Evolutionary conservation across 2,797 vertebrate species (phyloP).

Genomic region (Spinibarbus caldwelli): DNA sequence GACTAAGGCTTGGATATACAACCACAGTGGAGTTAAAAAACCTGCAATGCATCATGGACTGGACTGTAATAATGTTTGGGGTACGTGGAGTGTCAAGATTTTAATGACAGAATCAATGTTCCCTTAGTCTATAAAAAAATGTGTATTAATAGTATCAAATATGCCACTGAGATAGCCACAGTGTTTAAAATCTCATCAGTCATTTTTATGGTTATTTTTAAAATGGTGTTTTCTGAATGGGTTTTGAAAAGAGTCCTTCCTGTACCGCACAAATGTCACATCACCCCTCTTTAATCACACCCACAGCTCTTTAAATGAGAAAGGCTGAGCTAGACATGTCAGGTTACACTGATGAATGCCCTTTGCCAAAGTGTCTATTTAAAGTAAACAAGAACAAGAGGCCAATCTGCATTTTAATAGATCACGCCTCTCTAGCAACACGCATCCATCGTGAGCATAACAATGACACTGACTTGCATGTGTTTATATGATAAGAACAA

Average conservation of each 20-base stretch:
- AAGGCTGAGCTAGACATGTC: slow-evolving; percentile 65
- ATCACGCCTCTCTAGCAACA: slow-evolving; percentile 10
- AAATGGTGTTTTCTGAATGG: not conserved
- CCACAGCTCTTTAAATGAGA: slow-evolving; percentile 41
- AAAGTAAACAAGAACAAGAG: slow-evolving; percentile 67
- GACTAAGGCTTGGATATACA: slow-evolving; percentile 71
- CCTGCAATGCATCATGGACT: not conserved
- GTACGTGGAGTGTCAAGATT: not conserved
- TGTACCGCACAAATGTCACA: slow-evolving; percentile 59
- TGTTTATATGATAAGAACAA: slow-evolving; percentile 24
- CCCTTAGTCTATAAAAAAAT: not conserved
- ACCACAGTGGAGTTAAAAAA: slow-evolving; percentile 55
- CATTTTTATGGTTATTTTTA: no score
- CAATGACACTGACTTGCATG: slow-evolving; percentile 16
- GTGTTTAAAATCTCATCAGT: slow-evolving; percentile 31
- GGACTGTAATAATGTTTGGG: not conserved
- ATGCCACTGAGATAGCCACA: not conserved
- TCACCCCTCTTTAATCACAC: slow-evolving; percentile 64
- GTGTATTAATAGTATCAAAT: not conserved
- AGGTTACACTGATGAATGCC: slow-evolving; percentile 73
- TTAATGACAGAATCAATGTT: not conserved
- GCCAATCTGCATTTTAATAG: slow-evolving; percentile 45
- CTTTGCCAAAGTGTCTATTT: slow-evolving; percentile 68
- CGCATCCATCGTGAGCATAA: not conserved
- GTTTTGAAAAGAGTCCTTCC: slow-evolving; percentile 34